Evolutionary conservation across 2,113 vertebrate genomes (phyloP).

Genomic region (Hippolais icterina): DNA sequence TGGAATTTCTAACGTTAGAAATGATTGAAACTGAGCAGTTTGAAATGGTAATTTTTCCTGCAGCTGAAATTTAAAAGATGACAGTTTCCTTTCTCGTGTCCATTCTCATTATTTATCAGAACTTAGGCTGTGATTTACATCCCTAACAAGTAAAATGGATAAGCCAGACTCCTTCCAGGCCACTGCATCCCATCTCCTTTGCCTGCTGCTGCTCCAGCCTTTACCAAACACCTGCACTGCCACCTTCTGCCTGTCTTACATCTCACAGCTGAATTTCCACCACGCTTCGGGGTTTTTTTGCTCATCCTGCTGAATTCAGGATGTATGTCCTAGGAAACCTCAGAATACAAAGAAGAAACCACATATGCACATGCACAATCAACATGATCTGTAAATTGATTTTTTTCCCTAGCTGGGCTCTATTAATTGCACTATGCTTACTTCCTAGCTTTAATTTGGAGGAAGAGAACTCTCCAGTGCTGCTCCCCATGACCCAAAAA

Average conservation of each 20-base stretch:
- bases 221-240: conserved; percentile 17
- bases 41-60: conserved; percentile 46
- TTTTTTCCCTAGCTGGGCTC: background rate
- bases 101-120: conserved; percentile 27
- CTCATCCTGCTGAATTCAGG: background rate
- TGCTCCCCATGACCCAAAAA: background rate
- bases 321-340: background rate
- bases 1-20: background rate
- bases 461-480: background rate
- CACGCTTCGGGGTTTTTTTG: accelerated
- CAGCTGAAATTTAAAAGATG: conserved; percentile 5
- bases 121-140: background rate
- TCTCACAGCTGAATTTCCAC: background rate
- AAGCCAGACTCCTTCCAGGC: background rate
- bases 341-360: background rate
- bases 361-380: background rate
- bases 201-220: background rate
- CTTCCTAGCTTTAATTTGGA: background rate
- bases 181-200: background rate
- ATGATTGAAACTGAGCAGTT: conserved; percentile 25
- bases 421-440: background rate
- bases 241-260: conserved; percentile 14
- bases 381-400: background rate
- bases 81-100: conserved; percentile 10
- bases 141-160: background rate